These are phyloP conservation scores for Limnephilus rhombicus DNA, from an alignment of 2,888 invertebrate genomes.

Conservation along the genomic window DNA sequence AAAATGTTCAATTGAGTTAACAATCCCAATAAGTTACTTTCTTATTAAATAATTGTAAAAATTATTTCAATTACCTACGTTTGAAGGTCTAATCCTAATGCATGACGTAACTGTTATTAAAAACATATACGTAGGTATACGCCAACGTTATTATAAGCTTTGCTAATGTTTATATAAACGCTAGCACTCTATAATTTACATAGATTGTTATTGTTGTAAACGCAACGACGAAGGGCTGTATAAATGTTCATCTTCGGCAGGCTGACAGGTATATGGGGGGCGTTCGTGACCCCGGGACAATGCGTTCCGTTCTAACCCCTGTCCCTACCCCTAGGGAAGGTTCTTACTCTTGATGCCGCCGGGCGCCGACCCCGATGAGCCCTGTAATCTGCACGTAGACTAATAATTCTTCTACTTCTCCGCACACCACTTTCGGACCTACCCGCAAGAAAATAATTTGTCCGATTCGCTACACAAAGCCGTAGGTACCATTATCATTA, in stretches of 20 bases:
- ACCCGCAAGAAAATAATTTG: no score
- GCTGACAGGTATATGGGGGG: neutral
- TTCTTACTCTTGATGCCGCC: neutral
- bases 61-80: neutral
- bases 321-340: neutral
- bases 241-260: neutral
- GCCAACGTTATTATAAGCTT: neutral
- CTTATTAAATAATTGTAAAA: neutral
- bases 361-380: neutral
- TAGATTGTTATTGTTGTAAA: neutral
- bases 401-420: neutral
- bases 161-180: neutral
- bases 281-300: neutral
- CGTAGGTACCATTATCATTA: neutral
- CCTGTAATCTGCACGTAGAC: neutral
- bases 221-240: neutral
- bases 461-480: neutral
- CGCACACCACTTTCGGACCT: neutral
- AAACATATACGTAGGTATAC: neutral
- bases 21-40: neutral
- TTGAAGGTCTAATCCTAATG: neutral
- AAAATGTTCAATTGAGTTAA: neutral
- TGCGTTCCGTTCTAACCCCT: neutral
- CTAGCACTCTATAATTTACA: neutral
- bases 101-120: neutral